Evolutionary conservation across 1,140 invertebrate species (phyloP), one percentile per base, ranked within the genome.

Genomic region (Sipha flava): DNA sequence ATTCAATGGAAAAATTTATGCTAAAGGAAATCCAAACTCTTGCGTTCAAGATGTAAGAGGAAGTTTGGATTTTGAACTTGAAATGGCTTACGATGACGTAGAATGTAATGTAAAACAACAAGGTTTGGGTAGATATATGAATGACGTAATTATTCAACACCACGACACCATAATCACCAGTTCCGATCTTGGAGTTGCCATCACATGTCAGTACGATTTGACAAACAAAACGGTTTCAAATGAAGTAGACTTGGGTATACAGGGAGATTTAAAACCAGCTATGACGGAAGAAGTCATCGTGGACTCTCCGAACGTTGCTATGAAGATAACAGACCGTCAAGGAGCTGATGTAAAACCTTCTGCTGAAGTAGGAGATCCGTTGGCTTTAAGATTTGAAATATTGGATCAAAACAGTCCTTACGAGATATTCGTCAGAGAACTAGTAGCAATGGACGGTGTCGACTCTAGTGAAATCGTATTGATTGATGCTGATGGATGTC

Each of bases 141-240:
- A 95, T 85, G 94, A 95, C 86, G 92, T 95, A 16, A 92, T 96
- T 45, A 95, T 96, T 83, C 95, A 97, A 85, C 95, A 97, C 86
- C 95, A 97, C 86, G 95, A 97, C 84, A 95, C 94, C 81, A 96
- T 97, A 82, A 94, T 97, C 59, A 97, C 95, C 52, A 95, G 94
- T 57, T 94, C 94, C 7, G 95, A 97, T 89, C 88, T 97, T 82
- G 95, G 95, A 3, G 88, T 97, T 31, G 94, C 94, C 5, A 92
- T 97, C 34, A 94, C 94, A 81, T 97, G 95, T 85, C 94, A 96
- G 84, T 97, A 96, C 85, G 95, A 97, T 85, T 88, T 97, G 52
- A 94, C 93, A 79, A 97, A 97, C 85, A 95, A 95, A 86, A 95
- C 93, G 34, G 94, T 97, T 9, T 93, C 93, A 12, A 96, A 97